A percentile compares a stretch with the other conserved stretches of the same genome.
These are phyloP conservation scores for Stenodema calcarata DNA, from an alignment of 2,888 invertebrate genomes.

Conservation along the genomic window DNA sequence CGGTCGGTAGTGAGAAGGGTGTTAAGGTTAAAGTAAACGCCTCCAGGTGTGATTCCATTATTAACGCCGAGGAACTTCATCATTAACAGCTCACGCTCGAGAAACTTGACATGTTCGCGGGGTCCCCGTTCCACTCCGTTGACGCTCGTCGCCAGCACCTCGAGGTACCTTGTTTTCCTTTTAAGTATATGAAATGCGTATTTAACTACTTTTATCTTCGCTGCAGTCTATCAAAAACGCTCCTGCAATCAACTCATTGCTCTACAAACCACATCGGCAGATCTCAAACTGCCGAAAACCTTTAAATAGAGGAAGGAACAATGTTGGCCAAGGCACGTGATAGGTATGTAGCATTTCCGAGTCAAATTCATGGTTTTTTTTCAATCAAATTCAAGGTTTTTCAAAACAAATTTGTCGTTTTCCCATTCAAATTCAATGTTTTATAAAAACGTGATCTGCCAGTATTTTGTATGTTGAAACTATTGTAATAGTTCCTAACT, in stretches of 20 bases:
- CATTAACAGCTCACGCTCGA: constrained; percentile 23
- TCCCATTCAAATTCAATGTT: too few species aligned
- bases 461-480: too few species aligned
- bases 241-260: too few species aligned
- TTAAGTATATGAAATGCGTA: too few species aligned
- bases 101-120: constrained; percentile 8
- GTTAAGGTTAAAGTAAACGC: constrained; percentile 12
- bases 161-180: not conserved
- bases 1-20: not conserved
- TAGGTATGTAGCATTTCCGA: too few species aligned
- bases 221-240: too few species aligned
- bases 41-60: constrained; percentile 25
- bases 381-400: too few species aligned
- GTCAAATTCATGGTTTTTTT: too few species aligned
- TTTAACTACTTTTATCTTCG: too few species aligned
- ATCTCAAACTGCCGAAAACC: not conserved
- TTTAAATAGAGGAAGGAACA: not conserved
- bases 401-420: too few species aligned
- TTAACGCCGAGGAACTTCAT: constrained; percentile 27
- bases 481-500: too few species aligned
- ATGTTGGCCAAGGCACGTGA: not conserved
- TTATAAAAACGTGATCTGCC: too few species aligned
- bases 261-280: not conserved
- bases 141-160: not conserved
- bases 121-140: not conserved